Percentiles rank a stretch among this genome's conserved stretches.
Evolutionary conservation across 2,113 vertebrate genomes (phyloP).

Genomic region (Sciurus niger): DNA sequence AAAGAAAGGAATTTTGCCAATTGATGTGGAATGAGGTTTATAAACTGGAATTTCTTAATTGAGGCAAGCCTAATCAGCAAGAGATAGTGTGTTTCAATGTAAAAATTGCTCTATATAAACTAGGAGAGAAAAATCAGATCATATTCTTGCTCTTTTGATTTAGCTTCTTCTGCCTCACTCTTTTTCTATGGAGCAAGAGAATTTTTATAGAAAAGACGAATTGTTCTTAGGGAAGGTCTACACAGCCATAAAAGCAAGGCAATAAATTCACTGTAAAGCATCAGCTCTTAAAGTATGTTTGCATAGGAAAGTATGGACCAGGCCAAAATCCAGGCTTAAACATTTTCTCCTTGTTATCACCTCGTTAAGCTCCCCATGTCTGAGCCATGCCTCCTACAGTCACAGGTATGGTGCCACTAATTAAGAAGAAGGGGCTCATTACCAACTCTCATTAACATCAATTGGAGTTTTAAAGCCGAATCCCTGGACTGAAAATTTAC

Average conservation of each 20-base stretch:
- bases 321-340: constrained; percentile 74
- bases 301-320: constrained; percentile 73
- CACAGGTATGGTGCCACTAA: constrained; percentile 85
- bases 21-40: constrained; percentile 4
- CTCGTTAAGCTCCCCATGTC: constrained; percentile 81
- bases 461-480: constrained; percentile 85
- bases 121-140: constrained; percentile 48
- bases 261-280: constrained; percentile 78
- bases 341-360: constrained; percentile 86
- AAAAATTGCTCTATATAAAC: constrained; percentile 4
- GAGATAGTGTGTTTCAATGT: constrained; percentile 30
- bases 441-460: constrained; percentile 85
- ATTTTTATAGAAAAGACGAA: constrained; percentile 69
- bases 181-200: constrained; percentile 42
- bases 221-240: constrained; percentile 68
- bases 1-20: constrained; percentile 45
- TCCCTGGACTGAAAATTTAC: constrained; percentile 84
- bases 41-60: constrained; percentile 50
- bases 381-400: constrained; percentile 77
- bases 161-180: neutral
- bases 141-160: constrained; percentile 15
- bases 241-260: constrained; percentile 54
- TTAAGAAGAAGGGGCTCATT: constrained; percentile 86
- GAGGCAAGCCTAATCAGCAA: constrained; percentile 56
- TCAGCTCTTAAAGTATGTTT: constrained; percentile 74